Evolutionary conservation across 2,113 vertebrate genomes (phyloP).

Genomic region (Eublepharis macularius): DNA sequence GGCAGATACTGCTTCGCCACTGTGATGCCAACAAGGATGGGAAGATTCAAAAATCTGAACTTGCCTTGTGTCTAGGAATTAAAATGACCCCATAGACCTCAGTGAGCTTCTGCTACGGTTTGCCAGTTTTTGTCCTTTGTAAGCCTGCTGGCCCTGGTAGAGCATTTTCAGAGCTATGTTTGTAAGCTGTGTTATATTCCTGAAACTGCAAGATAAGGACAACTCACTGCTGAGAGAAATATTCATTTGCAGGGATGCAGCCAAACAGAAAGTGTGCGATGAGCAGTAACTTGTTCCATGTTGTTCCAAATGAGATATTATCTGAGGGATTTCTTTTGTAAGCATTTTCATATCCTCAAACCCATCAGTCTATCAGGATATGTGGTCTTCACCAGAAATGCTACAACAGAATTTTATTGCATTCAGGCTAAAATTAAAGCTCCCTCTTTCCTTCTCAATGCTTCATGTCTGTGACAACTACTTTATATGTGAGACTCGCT

Average conservation of each 20-base stretch:
- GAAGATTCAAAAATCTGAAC: conserved; percentile 94
- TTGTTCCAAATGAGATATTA: not conserved
- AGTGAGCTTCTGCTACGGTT: not conserved
- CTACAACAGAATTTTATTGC: not conserved
- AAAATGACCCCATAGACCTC: conserved; percentile 75
- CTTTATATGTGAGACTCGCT: not conserved
- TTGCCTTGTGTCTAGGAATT: conserved; percentile 91
- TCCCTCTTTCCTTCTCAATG: not conserved
- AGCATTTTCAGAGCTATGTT: conserved; percentile 49
- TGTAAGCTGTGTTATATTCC: not conserved
- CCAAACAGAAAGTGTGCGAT: not conserved
- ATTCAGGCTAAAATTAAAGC: not conserved
- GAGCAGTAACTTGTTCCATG: not conserved
- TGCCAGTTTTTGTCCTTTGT: conserved; percentile 26
- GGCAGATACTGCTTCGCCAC: conserved; percentile 85
- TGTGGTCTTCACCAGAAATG: not conserved
- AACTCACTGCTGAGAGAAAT: not conserved
- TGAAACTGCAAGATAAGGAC: not conserved
- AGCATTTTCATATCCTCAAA: not conserved
- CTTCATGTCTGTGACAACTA: conserved; percentile 1
- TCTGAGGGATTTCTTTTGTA: conserved; percentile 9
- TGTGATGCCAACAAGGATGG: conserved; percentile 95
- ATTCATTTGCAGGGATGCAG: not conserved
- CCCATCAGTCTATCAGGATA: not conserved
- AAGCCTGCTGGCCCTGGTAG: conserved; percentile 32